A percentile compares a stretch with the other conserved stretches of the same genome.
These are phyloP conservation scores for Cloeon dipterum DNA, from an alignment of 2,888 invertebrate genomes.

Conservation along the genomic window DNA sequence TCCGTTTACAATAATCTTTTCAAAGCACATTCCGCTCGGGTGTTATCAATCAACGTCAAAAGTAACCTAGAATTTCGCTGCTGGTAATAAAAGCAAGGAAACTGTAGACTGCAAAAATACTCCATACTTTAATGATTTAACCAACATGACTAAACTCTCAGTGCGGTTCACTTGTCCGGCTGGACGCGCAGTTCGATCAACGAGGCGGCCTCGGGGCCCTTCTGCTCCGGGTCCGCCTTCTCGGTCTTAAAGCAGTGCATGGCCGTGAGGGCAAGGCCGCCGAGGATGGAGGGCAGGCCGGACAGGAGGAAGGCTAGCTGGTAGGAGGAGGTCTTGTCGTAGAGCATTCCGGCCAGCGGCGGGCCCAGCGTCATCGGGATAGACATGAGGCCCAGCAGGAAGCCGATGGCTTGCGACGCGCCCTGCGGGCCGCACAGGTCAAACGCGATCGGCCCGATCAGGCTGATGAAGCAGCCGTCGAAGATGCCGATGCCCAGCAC, in stretches of 20 bases:
- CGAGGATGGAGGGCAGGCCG: slow-evolving; percentile 64
- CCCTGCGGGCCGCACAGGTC: slow-evolving; percentile 58
- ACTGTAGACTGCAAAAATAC: too few relatives aligned
- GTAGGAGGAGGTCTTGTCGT: slow-evolving; percentile 30
- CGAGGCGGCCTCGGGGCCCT: too few relatives aligned
- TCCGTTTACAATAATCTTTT: too few relatives aligned
- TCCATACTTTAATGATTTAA: too few relatives aligned
- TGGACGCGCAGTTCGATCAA: too few relatives aligned
- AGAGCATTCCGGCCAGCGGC: slow-evolving; percentile 48
- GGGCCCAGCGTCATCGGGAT: slow-evolving; percentile 71
- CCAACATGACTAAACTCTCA: too few relatives aligned
- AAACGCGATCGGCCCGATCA: slow-evolving; percentile 80
- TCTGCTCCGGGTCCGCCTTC: too few relatives aligned
- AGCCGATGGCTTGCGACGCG: slow-evolving; percentile 82
- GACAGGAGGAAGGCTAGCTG: slow-evolving; percentile 56
- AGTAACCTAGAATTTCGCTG: too few relatives aligned
- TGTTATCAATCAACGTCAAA: too few relatives aligned
- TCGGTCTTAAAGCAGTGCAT: slow-evolving; percentile 32
- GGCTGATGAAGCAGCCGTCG: slow-evolving; percentile 79
- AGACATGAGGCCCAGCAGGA: slow-evolving; percentile 66
- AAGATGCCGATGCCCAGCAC: slow-evolving; percentile 70
- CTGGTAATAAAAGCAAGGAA: too few relatives aligned
- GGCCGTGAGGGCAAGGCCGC: slow-evolving; percentile 44
- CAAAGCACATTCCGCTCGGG: too few relatives aligned
- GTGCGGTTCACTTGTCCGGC: too few relatives aligned